Percentiles rank a stretch among this genome's conserved stretches.
Conservation (phyloP, 2,113 vertebrate genomes). For the Pseudorhombus dupliciocellatus region DNA sequence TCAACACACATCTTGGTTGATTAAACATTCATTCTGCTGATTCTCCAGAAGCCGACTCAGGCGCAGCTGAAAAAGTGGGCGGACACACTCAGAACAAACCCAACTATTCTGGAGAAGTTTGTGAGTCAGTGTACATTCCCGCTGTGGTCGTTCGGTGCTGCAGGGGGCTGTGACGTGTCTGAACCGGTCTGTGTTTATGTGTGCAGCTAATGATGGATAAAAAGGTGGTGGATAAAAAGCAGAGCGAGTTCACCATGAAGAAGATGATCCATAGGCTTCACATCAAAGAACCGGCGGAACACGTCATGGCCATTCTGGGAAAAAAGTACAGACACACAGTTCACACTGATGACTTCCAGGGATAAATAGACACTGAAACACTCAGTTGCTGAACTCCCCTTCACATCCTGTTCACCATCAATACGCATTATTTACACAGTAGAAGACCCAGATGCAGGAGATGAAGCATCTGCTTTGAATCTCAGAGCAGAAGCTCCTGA, state of each 20-base stretch:
- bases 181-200: slow-evolving; percentile 21
- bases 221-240: slow-evolving; percentile 73
- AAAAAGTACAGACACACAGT: slow-evolving; percentile 77
- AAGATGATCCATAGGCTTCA: slow-evolving; percentile 86
- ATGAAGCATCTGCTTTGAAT: background rate
- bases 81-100: slow-evolving; percentile 41
- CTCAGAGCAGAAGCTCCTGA: background rate
- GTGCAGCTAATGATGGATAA: slow-evolving; percentile 26
- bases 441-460: background rate
- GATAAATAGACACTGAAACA: background rate
- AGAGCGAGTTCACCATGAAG: slow-evolving; percentile 85
- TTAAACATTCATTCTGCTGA: background rate
- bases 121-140: slow-evolving; percentile 56
- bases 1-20: no score
- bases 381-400: no score
- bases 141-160: background rate
- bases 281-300: slow-evolving; percentile 85
- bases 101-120: slow-evolving; percentile 55
- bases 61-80: slow-evolving; percentile 68
- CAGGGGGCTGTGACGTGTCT: background rate
- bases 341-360: background rate
- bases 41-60: slow-evolving; percentile 43
- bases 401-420: no score
- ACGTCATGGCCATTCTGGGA: slow-evolving; percentile 87
- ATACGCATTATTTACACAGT: no score